phyloP scores from a whole-genome alignment of 23 tunicate species.

The Oikopleura albicans region DNA sequence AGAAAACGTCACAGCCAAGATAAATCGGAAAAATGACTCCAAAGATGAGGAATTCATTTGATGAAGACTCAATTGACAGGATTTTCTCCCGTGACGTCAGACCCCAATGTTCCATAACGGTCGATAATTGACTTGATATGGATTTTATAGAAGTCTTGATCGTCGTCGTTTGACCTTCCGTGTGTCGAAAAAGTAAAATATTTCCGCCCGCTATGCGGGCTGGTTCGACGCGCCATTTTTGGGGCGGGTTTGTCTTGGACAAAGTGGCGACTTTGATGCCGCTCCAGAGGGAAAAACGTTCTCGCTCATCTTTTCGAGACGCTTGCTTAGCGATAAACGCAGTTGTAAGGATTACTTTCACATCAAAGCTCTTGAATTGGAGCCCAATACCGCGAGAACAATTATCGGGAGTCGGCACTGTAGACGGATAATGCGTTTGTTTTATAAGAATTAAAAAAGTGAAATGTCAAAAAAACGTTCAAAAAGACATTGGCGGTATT shows the following conservation, averaged over 20 bases:
- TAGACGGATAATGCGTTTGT: no score
- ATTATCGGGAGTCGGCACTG: background rate
- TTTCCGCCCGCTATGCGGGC: background rate
- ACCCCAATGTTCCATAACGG: background rate
- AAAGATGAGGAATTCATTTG: background rate
- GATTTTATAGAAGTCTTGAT: background rate
- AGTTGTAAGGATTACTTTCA: background rate
- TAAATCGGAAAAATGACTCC: background rate
- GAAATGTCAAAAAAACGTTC: no score
- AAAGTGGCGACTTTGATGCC: background rate
- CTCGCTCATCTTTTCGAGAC: background rate
- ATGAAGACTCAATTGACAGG: background rate
- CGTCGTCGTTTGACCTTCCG: background rate
- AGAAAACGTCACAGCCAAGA: background rate
- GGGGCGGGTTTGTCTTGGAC: background rate
- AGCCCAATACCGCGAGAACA: background rate
- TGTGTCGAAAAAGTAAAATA: background rate
- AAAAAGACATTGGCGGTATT: no score
- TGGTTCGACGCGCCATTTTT: conserved; percentile 16
- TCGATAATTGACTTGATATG: background rate
- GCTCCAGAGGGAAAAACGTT: background rate
- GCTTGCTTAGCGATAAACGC: background rate
- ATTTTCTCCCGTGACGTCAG: background rate
- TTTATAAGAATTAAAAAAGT: no score
- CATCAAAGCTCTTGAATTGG: background rate